phyloP scores from a whole-genome alignment of 2,888 invertebrate species.

The Leptopilina drosophilae region DNA sequence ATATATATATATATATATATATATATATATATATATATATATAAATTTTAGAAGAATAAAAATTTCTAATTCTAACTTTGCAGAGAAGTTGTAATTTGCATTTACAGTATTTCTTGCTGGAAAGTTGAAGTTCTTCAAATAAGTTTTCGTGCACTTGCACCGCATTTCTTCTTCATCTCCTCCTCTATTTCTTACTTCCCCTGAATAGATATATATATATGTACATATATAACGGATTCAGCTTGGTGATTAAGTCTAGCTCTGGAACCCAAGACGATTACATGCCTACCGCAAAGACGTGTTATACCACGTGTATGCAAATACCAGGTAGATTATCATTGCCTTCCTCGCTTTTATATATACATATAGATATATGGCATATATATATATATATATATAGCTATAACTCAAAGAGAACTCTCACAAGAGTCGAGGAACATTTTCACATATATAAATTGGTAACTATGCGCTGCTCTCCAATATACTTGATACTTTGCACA shows the following conservation, averaged over 20 bases:
- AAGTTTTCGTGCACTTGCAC: slow-evolving; percentile 20
- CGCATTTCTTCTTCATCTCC: slow-evolving; percentile 1
- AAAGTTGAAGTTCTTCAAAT: slow-evolving; percentile 17
- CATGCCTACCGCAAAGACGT: slow-evolving; percentile 27
- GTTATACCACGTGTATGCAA: slow-evolving; percentile 28
- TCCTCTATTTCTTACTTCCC: not conserved
- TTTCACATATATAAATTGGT: slow-evolving; percentile 20
- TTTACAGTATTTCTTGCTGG: slow-evolving; percentile 13
- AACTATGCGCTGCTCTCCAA: not conserved
- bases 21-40: too few species aligned
- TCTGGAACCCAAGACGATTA: slow-evolving; percentile 17
- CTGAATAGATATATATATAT: too few species aligned
- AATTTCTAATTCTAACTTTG: not conserved
- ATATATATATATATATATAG: not conserved
- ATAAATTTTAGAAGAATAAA: not conserved
- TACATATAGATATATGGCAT: not conserved
- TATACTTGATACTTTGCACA: slow-evolving; percentile 12
- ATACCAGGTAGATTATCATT: slow-evolving; percentile 36
- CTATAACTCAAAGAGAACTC: not conserved
- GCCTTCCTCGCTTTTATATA: slow-evolving; percentile 15
- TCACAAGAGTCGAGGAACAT: slow-evolving; percentile 10
- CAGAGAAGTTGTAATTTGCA: not conserved
- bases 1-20: too few species aligned
- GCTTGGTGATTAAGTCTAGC: slow-evolving; percentile 14
- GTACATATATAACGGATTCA: slow-evolving; percentile 25